Evolutionary conservation across 2,888 invertebrate genomes (phyloP).

Genomic region (Eupithecia subfuscata): DNA sequence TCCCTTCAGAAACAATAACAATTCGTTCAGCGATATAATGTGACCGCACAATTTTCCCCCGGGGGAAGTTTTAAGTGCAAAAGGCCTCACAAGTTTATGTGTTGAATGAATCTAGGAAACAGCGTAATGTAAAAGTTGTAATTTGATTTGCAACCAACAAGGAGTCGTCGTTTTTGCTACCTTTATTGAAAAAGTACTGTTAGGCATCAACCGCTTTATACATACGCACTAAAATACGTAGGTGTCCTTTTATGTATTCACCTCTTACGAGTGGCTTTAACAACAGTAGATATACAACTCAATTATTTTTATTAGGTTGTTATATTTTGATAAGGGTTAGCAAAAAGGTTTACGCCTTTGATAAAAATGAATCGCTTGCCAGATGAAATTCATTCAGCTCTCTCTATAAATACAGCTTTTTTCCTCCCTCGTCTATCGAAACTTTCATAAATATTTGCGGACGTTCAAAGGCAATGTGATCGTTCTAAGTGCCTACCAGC

Average conservation of each 20-base stretch:
- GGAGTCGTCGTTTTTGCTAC: slow-evolving; percentile 54
- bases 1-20: slow-evolving; percentile 75
- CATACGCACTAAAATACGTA: not conserved
- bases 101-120: slow-evolving; percentile 71
- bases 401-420: slow-evolving; percentile 2
- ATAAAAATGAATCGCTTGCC: slow-evolving; percentile 15
- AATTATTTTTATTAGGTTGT: slow-evolving; percentile 11
- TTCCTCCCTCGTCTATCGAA: slow-evolving; percentile 5
- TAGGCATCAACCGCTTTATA: not conserved
- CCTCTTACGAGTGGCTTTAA: not conserved
- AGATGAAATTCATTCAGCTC: slow-evolving; percentile 9
- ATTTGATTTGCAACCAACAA: slow-evolving; percentile 74
- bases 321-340: slow-evolving; percentile 15
- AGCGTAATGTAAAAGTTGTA: slow-evolving; percentile 74
- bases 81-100: slow-evolving; percentile 75
- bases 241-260: slow-evolving; percentile 1
- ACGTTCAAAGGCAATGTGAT: slow-evolving; percentile 16
- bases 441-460: slow-evolving; percentile 23
- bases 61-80: slow-evolving; percentile 73
- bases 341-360: slow-evolving; percentile 14
- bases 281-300: slow-evolving; percentile 1
- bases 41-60: slow-evolving; percentile 65
- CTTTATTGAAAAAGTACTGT: not conserved
- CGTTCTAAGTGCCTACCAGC: not conserved
- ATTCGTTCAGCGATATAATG: slow-evolving; percentile 71